Base-by-base conservation (phyloP, 1,140 invertebrate genomes). In the Platorchestia sp. region DNA sequence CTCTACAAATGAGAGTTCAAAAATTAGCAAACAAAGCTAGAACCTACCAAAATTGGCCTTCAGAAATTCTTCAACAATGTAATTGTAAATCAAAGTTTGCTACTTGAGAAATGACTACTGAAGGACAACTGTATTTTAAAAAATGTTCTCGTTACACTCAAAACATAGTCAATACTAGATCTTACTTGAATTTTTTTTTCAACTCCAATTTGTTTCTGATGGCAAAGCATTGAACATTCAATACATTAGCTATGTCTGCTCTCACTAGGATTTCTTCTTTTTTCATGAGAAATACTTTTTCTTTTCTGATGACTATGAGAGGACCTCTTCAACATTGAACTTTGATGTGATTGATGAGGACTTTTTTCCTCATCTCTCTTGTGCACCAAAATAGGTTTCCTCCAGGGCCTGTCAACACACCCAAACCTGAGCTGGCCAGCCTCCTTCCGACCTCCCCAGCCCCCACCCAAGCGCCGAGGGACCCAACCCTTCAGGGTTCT, bases 351-450 rank as follows among this genome's bases (percentile, higher is more conserved):
- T 3, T 3, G 27, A 75, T 75, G 59, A 86, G 7, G 43, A 47
- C 47, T 40, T 27, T 86, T 41, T 86, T 41, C 41, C 27, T 86
- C 95, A 86, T 59, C 51, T 40, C 41, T 95, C 47, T 42, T 86
- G 75, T 95, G 95, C 40, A 96, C 75, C 16, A 96, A 75, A 86
- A 96, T 96, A 27, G 96, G 96, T 87, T 95, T 96, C 95, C 75
- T 95, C 96, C 96, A 99, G 0, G 98, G 98, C 96, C 98, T 97
- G 95, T 98, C 98, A 96, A 97, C 97, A 45, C 99, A 98, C 16
- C 99, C 99, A 97, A 99, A 99, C 96, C 99, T 97, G 41, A 99
- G 97, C 96, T 99, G 99, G 0, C 99, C 99, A 5, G 98, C 98
- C 97, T 99, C 98, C 96, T 98, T 99, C 96, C 98, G 98, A 0